Evolutionary conservation across 2,888 invertebrate species (phyloP), one percentile per base, ranked within the genome.

Genomic region (Scelioninae gen. 1): DNA sequence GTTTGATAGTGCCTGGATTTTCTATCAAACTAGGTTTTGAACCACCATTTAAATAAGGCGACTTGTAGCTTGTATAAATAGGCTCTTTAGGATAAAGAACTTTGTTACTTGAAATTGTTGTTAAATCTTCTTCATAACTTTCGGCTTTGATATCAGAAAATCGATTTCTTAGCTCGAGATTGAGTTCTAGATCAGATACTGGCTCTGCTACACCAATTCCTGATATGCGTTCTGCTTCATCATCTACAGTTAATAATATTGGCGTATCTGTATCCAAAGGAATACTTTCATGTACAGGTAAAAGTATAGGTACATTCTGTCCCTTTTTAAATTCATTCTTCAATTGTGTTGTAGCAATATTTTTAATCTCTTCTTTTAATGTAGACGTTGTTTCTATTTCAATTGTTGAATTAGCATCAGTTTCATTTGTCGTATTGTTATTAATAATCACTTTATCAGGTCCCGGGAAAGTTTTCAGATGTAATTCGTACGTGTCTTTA

Each of bases 131-230:
- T 0, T 65, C 75, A 10, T 87, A 62, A 5, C 34, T 72, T 6
- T 86, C 62, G 0, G 89, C 86, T 53, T 86, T 80, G 0, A 89
- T 88, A 0, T 88, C 87, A 0, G 90, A 87, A 58, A 86, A 90
- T 1, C 86, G 86, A 82, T 90, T 91, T 40, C 91, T 87, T 0
- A 88, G 80, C 31, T 91, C 91, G 2, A 91, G 34, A 43, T 92
- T 91, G 38, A 88, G 51, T 60, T 91, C 90, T 0, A 89, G 71
- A 8, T 93, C 92, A 0, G 90, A 83, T 0, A 93, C 89, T 0
- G 92, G 92, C 79, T 92, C 93, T 0, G 92, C 93, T 11, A 92
- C 86, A 0, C 93, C 93, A 0, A 92, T 77, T 5, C 91, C 92
- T 0, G 90, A 88, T 11, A 87, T 82, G 38, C 81, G 82, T 60